phyloP scores from a whole-genome alignment of 2,113 vertebrate genomes.

The human region GRCh38 chr4:12055001-12055500 shows the following conservation, averaged over 20 bases:
- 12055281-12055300: no score
- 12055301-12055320: accelerated
- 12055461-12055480: neutral
- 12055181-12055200: neutral
- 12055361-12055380: neutral
- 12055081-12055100: neutral
- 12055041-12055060: neutral
- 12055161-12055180: neutral
- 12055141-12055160: neutral
- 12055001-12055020: neutral
- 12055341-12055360: neutral
- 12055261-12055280: neutral
- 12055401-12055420: neutral
- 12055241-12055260: neutral
- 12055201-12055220: neutral
- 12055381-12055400: neutral
- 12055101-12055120: neutral
- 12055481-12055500: neutral
- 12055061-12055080: neutral
- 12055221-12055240: neutral
- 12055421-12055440: neutral
- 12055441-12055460: neutral
- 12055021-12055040: neutral
- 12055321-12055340: neutral
- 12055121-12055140: neutral